Conservation (phyloP, 1,140 invertebrate species). For the Gryllus bimaculatus region DNA sequence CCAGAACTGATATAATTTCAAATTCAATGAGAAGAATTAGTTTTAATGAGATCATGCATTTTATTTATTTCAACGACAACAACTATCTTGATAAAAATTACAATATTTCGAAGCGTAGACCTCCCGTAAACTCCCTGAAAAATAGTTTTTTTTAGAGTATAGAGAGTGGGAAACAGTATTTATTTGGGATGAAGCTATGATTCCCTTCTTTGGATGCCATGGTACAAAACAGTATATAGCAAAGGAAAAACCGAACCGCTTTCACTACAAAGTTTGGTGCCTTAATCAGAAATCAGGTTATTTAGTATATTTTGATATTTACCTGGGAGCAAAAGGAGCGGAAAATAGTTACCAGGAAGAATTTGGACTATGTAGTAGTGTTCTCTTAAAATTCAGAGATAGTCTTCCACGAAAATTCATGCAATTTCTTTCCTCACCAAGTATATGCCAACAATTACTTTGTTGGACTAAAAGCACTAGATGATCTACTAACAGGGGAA, state of each 20-base stretch:
- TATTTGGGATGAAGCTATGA: slow-evolving; percentile 13
- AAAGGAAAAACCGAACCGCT: slow-evolving; percentile 24
- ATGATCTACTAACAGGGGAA: no score
- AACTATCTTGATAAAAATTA: background rate
- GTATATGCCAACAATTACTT: no score
- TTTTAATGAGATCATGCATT: slow-evolving; percentile 11
- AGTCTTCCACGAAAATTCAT: no score
- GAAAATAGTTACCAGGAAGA: no score
- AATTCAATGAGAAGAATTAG: background rate
- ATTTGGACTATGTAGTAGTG: no score
- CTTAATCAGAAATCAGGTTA: slow-evolving; percentile 5
- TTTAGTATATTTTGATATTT: slow-evolving; percentile 9
- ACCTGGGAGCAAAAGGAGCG: background rate
- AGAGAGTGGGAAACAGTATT: slow-evolving; percentile 8
- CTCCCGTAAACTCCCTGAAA: slow-evolving; percentile 21
- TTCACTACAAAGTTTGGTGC: slow-evolving; percentile 24
- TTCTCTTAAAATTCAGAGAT: no score
- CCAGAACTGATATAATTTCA: background rate
- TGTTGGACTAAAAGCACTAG: no score
- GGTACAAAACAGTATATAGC: slow-evolving; percentile 22
- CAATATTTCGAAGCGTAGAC: slow-evolving; percentile 15
- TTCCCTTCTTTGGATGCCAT: background rate
- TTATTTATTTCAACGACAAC: background rate
- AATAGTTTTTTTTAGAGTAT: background rate
- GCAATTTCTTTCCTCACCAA: no score